Evolutionary conservation across 1,140 invertebrate genomes (phyloP).

Genomic region (Rhyzopertha dominica): DNA sequence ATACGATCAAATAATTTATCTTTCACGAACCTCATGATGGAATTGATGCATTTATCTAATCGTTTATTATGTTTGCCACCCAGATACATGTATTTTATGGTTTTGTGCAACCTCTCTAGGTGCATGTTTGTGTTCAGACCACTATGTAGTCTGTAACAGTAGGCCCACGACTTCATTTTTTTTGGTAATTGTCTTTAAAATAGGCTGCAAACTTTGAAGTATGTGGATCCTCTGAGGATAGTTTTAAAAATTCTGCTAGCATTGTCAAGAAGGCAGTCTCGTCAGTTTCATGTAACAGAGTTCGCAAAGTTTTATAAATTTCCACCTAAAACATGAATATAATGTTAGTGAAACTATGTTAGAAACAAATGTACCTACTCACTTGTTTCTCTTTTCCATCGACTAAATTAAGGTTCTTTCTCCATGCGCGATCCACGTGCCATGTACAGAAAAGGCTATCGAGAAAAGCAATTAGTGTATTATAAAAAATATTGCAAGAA

Average conservation of each 20-base stretch:
- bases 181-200: conserved; percentile 14
- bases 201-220: conserved; percentile 16
- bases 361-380: no score
- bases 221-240: conserved; percentile 5
- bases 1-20: conserved; percentile 15
- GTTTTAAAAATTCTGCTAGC: conserved; percentile 11
- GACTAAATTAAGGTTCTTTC: no score
- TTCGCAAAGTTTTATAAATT: conserved; percentile 13
- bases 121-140: conserved; percentile 18
- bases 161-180: conserved; percentile 10
- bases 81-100: conserved; percentile 16
- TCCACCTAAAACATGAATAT: conserved; percentile 12
- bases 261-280: conserved; percentile 8
- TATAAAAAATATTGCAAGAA: no score
- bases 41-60: conserved; percentile 9
- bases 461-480: no score
- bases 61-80: conserved; percentile 14
- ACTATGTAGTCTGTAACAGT: conserved; percentile 10
- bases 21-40: conserved; percentile 15
- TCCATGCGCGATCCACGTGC: no score
- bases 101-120: conserved; percentile 13
- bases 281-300: conserved; percentile 13
- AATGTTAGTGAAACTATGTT: no score
- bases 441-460: no score
- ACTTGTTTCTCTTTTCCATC: no score